Evolutionary conservation across 2,888 invertebrate genomes (phyloP).

Genomic region (Callyntrura sp.): DNA sequence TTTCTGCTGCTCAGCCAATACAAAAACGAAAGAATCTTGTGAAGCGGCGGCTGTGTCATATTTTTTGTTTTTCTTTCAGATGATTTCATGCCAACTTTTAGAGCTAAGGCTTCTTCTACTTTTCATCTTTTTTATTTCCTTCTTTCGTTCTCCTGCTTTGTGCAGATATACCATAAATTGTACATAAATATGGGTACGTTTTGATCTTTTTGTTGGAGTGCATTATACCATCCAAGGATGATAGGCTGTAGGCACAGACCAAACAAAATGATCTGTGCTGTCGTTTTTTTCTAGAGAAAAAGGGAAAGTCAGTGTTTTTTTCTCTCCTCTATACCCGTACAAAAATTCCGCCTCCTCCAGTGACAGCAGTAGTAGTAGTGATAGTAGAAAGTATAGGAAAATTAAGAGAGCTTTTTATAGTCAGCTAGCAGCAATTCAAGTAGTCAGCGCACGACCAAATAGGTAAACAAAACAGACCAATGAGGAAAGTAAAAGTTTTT

Average conservation of each 20-base stretch:
- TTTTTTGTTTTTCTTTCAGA: slow-evolving; percentile 69
- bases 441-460: slow-evolving; percentile 2
- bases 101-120: not conserved
- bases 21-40: not conserved
- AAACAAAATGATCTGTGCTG: not conserved
- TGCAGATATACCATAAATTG: no score
- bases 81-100: slow-evolving; percentile 58
- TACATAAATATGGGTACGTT: no score
- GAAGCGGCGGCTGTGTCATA: slow-evolving; percentile 50
- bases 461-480: slow-evolving; percentile 17
- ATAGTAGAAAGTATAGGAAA: no score
- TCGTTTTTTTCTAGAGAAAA: slow-evolving; percentile 6
- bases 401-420: slow-evolving; percentile 3
- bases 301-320: slow-evolving; percentile 7
- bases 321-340: not conserved
- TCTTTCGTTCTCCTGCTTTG: not conserved
- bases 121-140: no score
- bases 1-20: not conserved
- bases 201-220: no score
- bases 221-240: not conserved
- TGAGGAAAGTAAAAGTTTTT: no score
- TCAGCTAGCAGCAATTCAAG: no score
- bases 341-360: not conserved
- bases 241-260: no score
- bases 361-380: no score